Percentiles rank a stretch among this genome's conserved stretches.
Conservation (phyloP, 2,888 invertebrate species). For the Smittia aterrima region DNA sequence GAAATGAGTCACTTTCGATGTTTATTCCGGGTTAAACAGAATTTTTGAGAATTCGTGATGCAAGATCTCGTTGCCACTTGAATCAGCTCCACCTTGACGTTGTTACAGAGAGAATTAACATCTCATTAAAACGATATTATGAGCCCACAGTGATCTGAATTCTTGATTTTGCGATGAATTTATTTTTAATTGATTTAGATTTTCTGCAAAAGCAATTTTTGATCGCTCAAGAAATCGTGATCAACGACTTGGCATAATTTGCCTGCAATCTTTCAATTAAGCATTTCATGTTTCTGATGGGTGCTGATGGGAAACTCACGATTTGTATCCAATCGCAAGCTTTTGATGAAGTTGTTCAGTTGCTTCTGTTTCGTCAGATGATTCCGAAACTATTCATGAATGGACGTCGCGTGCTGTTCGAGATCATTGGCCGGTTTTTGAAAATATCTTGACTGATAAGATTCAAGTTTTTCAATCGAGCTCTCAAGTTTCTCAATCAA, state of each 20-base stretch:
- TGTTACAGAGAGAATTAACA: conserved; percentile 18
- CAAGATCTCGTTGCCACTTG: not conserved
- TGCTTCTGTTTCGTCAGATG: conserved; percentile 1
- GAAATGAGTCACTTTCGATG: not conserved
- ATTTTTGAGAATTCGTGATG: not conserved
- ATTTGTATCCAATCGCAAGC: not conserved
- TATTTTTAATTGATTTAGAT: not conserved
- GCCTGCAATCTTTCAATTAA: conserved; percentile 11
- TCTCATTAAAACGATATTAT: conserved; percentile 37
- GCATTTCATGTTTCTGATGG: not conserved
- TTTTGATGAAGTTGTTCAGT: not conserved
- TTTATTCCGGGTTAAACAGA: conserved; percentile 16
- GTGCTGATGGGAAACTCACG: conserved; percentile 15
- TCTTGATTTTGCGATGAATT: not conserved
- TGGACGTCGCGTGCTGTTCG: not conserved
- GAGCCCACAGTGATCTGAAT: not conserved
- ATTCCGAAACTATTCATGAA: not conserved
- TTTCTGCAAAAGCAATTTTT: not conserved
- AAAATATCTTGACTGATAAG: too few species aligned
- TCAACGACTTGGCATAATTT: not conserved
- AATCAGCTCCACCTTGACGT: conserved; percentile 21
- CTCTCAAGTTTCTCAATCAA: not conserved
- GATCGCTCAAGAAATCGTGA: conserved; percentile 8
- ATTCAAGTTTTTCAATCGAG: too few species aligned
- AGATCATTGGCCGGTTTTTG: too few species aligned